Conservation (phyloP, 37 sponge, comb jelly and placozoan genomes). For the Cladorhizidae sp. region DNA sequence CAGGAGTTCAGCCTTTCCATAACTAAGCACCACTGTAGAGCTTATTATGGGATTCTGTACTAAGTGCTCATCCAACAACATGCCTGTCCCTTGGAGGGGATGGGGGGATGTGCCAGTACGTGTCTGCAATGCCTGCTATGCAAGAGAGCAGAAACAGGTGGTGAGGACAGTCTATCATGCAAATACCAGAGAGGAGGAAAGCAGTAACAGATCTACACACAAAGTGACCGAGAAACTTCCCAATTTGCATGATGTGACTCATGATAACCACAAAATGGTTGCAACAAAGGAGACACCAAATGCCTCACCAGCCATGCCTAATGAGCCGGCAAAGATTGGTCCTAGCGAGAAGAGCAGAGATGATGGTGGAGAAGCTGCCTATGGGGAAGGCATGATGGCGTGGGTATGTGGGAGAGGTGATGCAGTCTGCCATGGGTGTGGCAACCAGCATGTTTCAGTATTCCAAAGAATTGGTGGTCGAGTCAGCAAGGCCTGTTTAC, state of each 20-base stretch:
- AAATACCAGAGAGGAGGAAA: too few relatives aligned
- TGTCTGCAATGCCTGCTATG: conserved; percentile 86
- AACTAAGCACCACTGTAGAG: conserved; percentile 95
- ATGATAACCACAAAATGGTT: too few relatives aligned
- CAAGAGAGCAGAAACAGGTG: too few relatives aligned
- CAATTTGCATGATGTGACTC: too few relatives aligned
- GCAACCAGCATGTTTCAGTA: conserved; percentile 66
- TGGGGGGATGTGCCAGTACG: conserved; percentile 88
- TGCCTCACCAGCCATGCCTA: too few relatives aligned
- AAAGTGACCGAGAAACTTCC: too few relatives aligned
- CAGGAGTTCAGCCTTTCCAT: conserved; percentile 57
- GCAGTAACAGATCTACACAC: too few relatives aligned
- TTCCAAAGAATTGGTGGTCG: conserved; percentile 64
- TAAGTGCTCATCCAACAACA: conserved; percentile 61
- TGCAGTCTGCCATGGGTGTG: conserved; percentile 57
- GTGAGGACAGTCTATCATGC: too few relatives aligned
- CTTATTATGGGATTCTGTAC: conserved; percentile 90
- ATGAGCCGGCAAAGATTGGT: background rate
- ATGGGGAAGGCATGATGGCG: conserved; percentile 49
- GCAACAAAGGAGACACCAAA: too few relatives aligned
- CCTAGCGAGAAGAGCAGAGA: too few relatives aligned
- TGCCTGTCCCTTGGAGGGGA: conserved; percentile 94
- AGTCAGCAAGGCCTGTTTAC: conserved; percentile 88
- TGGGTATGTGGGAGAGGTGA: conserved; percentile 77
- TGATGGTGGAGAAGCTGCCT: background rate